A percentile compares a stretch with the other conserved stretches of the same genome.
Conservation (phyloP, 2,888 invertebrate species). For the Pherbina coryleti region DNA sequence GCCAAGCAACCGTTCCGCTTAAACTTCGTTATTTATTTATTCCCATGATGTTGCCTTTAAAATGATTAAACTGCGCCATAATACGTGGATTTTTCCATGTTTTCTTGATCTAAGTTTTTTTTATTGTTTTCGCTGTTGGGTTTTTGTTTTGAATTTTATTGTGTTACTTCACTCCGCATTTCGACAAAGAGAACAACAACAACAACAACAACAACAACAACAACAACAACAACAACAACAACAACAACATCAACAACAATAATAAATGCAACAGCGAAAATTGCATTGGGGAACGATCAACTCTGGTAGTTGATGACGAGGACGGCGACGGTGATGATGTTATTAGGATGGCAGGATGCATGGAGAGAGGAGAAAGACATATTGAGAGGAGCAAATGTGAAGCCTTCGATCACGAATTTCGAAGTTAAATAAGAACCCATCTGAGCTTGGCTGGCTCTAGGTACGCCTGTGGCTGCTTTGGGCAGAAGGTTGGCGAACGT, state of each 20-base stretch:
- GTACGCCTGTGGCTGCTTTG: slow-evolving; percentile 46
- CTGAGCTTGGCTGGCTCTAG: slow-evolving; percentile 40
- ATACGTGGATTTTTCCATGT: slow-evolving; percentile 28
- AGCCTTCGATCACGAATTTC: slow-evolving; percentile 50
- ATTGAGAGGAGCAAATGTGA: not conserved
- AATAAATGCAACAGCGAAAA: slow-evolving; percentile 1
- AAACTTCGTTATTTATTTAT: slow-evolving; percentile 43
- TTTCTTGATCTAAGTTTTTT: slow-evolving; percentile 21
- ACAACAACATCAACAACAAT: slow-evolving; percentile 3
- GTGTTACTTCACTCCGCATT: not conserved
- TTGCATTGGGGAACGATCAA: not conserved
- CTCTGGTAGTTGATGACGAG: not conserved
- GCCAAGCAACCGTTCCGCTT: slow-evolving; percentile 1
- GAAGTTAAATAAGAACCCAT: slow-evolving; percentile 48
- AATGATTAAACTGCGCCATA: slow-evolving; percentile 31
- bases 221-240: too few relatives aligned
- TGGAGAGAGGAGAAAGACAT: not conserved
- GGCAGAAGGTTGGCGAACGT: slow-evolving; percentile 33
- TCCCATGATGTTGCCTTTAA: slow-evolving; percentile 49
- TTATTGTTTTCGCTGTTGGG: slow-evolving; percentile 9
- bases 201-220: slow-evolving; percentile 15
- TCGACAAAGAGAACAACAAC: not conserved
- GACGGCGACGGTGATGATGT: slow-evolving; percentile 14
- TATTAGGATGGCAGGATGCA: not conserved
- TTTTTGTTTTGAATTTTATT: not conserved